These are phyloP conservation scores for Antheraea yamamai DNA, from an alignment of 2,888 invertebrate genomes.

Conservation along the genomic window DNA sequence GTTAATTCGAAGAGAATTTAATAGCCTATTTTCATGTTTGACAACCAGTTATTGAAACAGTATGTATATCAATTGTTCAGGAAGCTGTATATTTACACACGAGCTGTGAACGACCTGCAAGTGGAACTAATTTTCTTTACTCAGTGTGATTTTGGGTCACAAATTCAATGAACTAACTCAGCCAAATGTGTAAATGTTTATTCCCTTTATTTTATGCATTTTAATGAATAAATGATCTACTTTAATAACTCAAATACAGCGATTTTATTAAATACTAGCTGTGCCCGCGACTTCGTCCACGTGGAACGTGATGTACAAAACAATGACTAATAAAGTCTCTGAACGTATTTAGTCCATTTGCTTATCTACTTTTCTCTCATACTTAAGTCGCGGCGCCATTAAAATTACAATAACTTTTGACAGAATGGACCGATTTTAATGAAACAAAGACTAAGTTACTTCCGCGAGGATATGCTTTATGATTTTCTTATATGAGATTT, in stretches of 20 bases:
- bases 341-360: too few relatives aligned
- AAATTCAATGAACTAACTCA: constrained; percentile 1
- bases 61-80: not conserved
- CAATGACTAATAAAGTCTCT: too few relatives aligned
- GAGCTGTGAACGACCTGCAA: constrained; percentile 3
- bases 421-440: too few relatives aligned
- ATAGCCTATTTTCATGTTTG: not conserved
- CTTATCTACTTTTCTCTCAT: too few relatives aligned
- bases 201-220: not conserved
- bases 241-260: not conserved
- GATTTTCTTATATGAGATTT: too few relatives aligned
- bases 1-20: not conserved
- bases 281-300: too few relatives aligned
- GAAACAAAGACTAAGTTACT: too few relatives aligned
- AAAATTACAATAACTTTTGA: too few relatives aligned
- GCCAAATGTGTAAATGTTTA: not conserved
- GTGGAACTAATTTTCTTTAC: constrained; percentile 9
- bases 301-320: too few relatives aligned
- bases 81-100: not conserved
- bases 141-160: constrained; percentile 7
- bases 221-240: not conserved
- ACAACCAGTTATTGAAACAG: not conserved
- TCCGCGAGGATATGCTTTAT: too few relatives aligned
- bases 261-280: not conserved
- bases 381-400: too few relatives aligned